Evolutionary conservation across 2,797 vertebrate species (phyloP), one percentile per base, ranked within the genome.

Genomic region (Aplochiton taeniatus): DNA sequence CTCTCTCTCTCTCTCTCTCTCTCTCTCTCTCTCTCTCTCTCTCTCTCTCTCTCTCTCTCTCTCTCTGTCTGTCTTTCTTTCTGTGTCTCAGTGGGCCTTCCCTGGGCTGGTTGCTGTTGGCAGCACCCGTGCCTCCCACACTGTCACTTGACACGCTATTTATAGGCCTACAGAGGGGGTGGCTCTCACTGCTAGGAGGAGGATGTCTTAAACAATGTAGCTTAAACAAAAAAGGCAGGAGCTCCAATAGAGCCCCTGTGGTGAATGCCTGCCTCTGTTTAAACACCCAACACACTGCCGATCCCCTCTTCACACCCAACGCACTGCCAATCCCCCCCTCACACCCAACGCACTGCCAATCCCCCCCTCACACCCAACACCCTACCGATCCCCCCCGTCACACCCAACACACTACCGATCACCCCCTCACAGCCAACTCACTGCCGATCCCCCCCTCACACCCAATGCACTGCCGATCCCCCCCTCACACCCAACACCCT

Each of bases 111-210:
- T 88, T 87, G 88, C 87, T 88, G 88, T 88, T 89, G 86, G 84
- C 90, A 90, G 86, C 83, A 86, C 84, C 59, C 84, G 83, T 88
- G 82, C 87, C 90, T 90, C 88, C 86, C 82, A 88, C 88, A 87
- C 88, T 90, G 90, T 91, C 91, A 92, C 90, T 90, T 89, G 88
- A 90, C 82, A 83, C 85, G 81, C 88, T 92, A 93, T 93, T 93
- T 92, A 90, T 93, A 92, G 89, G 88, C 76, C 85, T 85, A 88
- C 86, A 83, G 84, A 90, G 87, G 87, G 87, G 88, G 86, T 86
- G 87, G 87, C 82, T 88, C 79, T 88, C 83, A 88, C 87, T 89
- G 87, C 85, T 84, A 90, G 89, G 86, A 89, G 86, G 88, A 91
- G 89, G 85, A 79, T 88, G 83, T 90, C 87, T 91, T 90, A 90